Percentiles rank a stretch among this genome's conserved stretches.
Conservation (phyloP, 2,113 vertebrate species). For the Urocynchramus pylzowi region DNA sequence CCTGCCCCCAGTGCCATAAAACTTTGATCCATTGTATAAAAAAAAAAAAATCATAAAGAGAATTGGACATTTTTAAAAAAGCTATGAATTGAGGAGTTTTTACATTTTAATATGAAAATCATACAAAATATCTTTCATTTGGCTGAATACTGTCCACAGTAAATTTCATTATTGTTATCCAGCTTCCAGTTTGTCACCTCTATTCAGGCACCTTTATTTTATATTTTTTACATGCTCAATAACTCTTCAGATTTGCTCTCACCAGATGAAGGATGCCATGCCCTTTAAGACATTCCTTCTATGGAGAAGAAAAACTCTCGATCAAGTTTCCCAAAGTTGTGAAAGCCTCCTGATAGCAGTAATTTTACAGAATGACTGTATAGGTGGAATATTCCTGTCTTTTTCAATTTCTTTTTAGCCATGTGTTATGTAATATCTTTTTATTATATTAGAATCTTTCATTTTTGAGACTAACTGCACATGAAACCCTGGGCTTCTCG, state of each 20-base stretch:
- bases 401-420: conserved; percentile 11
- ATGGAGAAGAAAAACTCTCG: background rate
- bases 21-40: background rate
- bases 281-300: background rate
- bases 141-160: background rate
- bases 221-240: conserved; percentile 1
- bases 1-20: background rate
- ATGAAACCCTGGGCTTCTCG: conserved; percentile 38
- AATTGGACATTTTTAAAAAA: background rate
- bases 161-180: background rate
- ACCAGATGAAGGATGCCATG: background rate
- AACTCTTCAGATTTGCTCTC: background rate
- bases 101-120: background rate
- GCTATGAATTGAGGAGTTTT: background rate
- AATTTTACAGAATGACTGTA: conserved; percentile 47
- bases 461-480: conserved; percentile 26
- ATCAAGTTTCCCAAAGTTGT: conserved; percentile 25
- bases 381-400: background rate
- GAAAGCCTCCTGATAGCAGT: conserved; percentile 31
- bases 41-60: background rate
- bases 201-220: conserved; percentile 21
- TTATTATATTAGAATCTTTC: conserved; percentile 28
- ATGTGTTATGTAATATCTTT: conserved; percentile 21
- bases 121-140: background rate
- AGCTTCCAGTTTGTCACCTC: background rate